Evolutionary conservation across 1,140 invertebrate species (phyloP).

Genomic region (Ctenoplectra terminalis): DNA sequence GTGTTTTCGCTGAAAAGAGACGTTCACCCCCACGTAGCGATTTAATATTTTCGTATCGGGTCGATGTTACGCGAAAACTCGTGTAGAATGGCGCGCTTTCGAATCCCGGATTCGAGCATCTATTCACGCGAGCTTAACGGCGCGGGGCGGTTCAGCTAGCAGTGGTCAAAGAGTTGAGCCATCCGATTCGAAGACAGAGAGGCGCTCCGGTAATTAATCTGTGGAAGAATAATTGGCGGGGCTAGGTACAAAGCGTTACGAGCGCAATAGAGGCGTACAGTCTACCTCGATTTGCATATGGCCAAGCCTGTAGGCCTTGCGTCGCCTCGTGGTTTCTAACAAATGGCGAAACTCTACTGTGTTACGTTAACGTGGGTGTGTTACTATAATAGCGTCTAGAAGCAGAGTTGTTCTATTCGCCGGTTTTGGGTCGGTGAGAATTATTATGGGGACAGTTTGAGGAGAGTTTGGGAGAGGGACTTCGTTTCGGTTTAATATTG

Average conservation of each 20-base stretch:
- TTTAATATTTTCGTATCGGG: not conserved
- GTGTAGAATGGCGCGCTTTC: not conserved
- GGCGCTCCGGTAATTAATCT: not conserved
- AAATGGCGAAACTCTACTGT: not conserved
- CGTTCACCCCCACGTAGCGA: not conserved
- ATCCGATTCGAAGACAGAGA: not conserved
- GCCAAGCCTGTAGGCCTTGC: not conserved
- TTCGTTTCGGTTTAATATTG: no score
- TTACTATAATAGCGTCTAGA: not conserved
- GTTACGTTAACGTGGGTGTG: not conserved
- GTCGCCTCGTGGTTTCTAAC: not conserved
- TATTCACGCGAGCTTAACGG: not conserved
- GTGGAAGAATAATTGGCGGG: slow-evolving; percentile 10
- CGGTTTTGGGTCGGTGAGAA: not conserved
- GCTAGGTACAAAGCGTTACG: not conserved
- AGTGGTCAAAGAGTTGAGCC: not conserved
- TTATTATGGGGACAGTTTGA: not conserved
- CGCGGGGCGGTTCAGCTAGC: not conserved
- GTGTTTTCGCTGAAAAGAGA: not conserved
- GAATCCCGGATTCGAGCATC: no score
- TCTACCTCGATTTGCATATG: slow-evolving; percentile 4
- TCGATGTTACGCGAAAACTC: not conserved
- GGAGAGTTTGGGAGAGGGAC: not conserved
- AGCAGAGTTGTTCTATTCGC: no score
- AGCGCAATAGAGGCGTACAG: not conserved